Percentiles rank a stretch among this genome's conserved stretches.
phyloP scores from a whole-genome alignment of 2,797 vertebrate genomes.

The Melanotaenia maccullochi region DNA sequence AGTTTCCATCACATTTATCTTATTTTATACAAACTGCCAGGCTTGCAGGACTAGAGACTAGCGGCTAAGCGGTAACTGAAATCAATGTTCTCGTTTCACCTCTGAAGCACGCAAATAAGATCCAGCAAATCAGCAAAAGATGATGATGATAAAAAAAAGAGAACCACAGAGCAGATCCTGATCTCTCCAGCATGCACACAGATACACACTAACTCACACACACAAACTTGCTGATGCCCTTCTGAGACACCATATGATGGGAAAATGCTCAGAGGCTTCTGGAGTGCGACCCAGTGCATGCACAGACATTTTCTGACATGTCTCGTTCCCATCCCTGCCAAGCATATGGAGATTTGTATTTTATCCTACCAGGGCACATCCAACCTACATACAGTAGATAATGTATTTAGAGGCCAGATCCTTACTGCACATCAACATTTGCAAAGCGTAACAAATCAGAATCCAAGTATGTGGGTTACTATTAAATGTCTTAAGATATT shows the following conservation, averaged over 20 bases:
- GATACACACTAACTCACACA: not conserved
- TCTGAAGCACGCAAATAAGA: constrained; percentile 40
- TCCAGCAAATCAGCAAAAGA: constrained; percentile 21
- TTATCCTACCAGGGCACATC: constrained; percentile 1
- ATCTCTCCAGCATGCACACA: constrained; percentile 11
- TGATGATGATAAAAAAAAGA: constrained; percentile 17
- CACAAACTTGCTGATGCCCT: constrained; percentile 33
- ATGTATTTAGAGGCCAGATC: not conserved
- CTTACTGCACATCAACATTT: not conserved
- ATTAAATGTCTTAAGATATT: constrained; percentile 1
- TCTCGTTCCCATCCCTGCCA: constrained; percentile 24
- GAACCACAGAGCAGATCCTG: constrained; percentile 9
- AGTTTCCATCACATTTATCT: constrained; percentile 73
- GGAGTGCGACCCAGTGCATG: constrained; percentile 54
- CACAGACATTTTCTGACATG: constrained; percentile 52
- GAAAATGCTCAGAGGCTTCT: constrained; percentile 68
- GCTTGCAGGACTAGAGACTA: constrained; percentile 60
- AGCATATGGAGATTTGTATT: constrained; percentile 34
- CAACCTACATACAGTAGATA: not conserved
- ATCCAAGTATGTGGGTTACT: not conserved
- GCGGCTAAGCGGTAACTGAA: constrained; percentile 54
- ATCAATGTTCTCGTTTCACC: constrained; percentile 66
- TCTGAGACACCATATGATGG: constrained; percentile 72
- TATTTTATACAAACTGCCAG: constrained; percentile 64
- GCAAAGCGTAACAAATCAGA: constrained; percentile 11